Evolutionary conservation across 2,113 vertebrate genomes (phyloP), one percentile per base, ranked within the genome.

Genomic region (Elephantulus edwardii): DNA sequence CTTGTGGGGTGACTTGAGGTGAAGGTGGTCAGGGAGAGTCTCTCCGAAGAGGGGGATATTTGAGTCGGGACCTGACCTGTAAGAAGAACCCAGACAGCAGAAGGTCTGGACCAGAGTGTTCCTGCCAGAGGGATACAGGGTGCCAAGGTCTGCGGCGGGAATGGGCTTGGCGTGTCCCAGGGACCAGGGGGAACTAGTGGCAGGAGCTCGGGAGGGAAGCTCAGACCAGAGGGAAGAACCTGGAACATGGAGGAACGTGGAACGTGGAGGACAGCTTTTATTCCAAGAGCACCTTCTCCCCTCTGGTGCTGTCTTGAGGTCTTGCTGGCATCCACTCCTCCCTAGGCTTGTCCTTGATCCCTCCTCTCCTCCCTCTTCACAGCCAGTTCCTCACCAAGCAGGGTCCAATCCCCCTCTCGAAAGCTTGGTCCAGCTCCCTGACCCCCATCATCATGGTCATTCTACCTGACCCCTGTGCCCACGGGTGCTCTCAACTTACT

Each of bases 1-100:
- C 64, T 42, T 54, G 71, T 28, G 16, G 56, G 71, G 74, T 5
- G 48, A 58, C 84, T 24, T 54, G 1, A 11, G 28, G 5, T 66
- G 81, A 64, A 60, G 84, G 33, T 40, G 71, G 62, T 74, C 75
- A 91, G 62, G 75, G 40, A 44, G n/a, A 68, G 24, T 14, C 6
- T 88, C 70, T 86, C 56, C 38, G 5, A 38, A 77, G 80, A 33
- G 86, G 66, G 54, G 66, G 54, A 78, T 85, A 75, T 91, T 71
- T 84, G 79, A 81, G 62, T 54, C 2, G 19, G 85, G 75, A 56
- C 78, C 56, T 64, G 88, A 83, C n/a, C 87, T 30, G 2, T 0
- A 56, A 28, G 74, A 71, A 74, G 64, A 54, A 62, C 12, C n/a
- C 35, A 72, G 93, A 82, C 90, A 58, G 50, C 48, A 26, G 3